Conservation (phyloP, 2,888 invertebrate genomes). For the Oxyteleia sp. region DNA sequence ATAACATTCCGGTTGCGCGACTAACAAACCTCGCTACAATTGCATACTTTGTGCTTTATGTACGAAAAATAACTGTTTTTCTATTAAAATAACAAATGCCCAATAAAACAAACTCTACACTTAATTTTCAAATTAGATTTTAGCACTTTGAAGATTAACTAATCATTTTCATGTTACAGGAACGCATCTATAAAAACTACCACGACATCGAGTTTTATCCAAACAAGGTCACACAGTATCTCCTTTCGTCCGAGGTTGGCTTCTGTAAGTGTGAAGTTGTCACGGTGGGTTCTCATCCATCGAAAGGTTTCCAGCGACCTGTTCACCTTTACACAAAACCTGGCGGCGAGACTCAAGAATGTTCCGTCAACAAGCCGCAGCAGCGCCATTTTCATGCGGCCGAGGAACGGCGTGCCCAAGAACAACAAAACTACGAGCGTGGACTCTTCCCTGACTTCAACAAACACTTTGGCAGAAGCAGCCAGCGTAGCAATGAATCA, state of each 20-base stretch:
- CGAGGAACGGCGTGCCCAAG: conserved; percentile 62
- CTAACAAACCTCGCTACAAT: no score
- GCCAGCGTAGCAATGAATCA: conserved; percentile 84
- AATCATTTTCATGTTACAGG: no score
- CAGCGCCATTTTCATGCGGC: conserved; percentile 28
- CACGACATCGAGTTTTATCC: conserved; percentile 95
- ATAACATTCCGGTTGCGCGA: no score
- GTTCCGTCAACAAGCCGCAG: conserved; percentile 3
- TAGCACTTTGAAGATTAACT: no score
- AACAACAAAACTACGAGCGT: conserved; percentile 74
- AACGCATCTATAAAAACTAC: conserved; percentile 95
- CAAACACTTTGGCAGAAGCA: conserved; percentile 81
- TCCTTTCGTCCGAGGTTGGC: conserved; percentile 96
- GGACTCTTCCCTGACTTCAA: conserved; percentile 81
- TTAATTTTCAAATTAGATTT: no score
- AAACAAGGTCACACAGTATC: conserved; percentile 96
- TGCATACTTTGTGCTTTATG: no score
- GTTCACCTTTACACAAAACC: conserved; percentile 89
- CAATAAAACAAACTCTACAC: no score
- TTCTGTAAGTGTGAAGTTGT: conserved; percentile 96
- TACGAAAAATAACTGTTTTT: no score
- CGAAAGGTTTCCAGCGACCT: conserved; percentile 96
- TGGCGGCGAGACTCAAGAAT: conserved; percentile 67
- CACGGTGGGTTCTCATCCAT: conserved; percentile 93
- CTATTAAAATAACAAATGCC: no score